Percentiles rank a stretch among this genome's conserved stretches.
These are phyloP conservation scores for Tyria jacobaeae DNA, from an alignment of 2,888 invertebrate genomes.

Conservation along the genomic window DNA sequence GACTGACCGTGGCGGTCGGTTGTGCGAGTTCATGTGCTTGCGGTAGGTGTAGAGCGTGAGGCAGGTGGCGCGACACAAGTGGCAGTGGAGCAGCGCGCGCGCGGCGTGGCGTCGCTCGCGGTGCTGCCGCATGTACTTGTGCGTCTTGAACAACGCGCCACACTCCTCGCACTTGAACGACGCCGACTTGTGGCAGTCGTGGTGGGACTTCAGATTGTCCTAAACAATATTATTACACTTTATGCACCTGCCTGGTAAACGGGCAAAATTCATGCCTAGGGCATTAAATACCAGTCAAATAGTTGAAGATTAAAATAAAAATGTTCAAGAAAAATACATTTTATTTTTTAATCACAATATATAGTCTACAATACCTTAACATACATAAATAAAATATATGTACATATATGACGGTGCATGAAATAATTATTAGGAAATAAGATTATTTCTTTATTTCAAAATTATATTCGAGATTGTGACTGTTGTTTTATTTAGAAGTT, in stretches of 20 bases:
- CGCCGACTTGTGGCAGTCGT: neutral
- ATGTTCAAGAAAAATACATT: no score
- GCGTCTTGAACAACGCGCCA: neutral
- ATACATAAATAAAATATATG: no score
- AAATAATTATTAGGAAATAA: no score
- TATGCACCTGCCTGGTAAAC: no score
- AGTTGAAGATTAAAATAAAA: neutral
- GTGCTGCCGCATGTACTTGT: neutral
- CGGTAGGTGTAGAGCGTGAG: neutral
- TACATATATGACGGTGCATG: no score
- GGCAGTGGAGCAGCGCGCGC: neutral
- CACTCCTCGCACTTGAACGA: neutral
- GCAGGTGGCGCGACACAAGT: conserved; percentile 2
- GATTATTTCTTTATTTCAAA: no score
- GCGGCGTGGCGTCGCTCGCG: neutral
- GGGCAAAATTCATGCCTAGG: no score
- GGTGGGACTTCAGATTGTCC: neutral
- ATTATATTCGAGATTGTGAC: no score
- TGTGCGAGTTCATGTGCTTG: neutral
- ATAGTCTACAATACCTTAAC: no score
- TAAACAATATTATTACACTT: neutral
- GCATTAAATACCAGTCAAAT: neutral
- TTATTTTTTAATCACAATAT: no score
- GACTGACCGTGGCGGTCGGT: neutral
- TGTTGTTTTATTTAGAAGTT: no score